Conservation (phyloP, 37 sponge, comb jelly and placozoan genomes). For the Axinella damicornis region DNA sequence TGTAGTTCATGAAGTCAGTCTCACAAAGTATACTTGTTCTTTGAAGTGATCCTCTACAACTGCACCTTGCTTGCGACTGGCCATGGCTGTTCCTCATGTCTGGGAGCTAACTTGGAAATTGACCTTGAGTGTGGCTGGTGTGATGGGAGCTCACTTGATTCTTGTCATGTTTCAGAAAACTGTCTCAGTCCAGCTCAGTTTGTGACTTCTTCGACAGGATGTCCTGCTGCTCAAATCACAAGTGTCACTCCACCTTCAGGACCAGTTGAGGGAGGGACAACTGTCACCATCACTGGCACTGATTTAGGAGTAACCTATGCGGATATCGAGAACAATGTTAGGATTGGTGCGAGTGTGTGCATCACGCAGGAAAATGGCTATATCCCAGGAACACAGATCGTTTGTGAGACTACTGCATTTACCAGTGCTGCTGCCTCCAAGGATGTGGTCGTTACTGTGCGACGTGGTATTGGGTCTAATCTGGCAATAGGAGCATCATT, state of each 20-base stretch:
- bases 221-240: constrained; percentile 51
- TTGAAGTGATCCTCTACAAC: constrained; percentile 22
- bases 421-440: no score
- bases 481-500: no score
- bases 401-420: constrained; percentile 30
- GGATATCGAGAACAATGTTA: background rate
- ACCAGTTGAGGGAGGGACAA: constrained; percentile 73
- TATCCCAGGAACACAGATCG: constrained; percentile 22
- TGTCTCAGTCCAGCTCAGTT: background rate
- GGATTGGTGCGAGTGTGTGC: constrained; percentile 16
- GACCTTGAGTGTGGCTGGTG: constrained; percentile 73
- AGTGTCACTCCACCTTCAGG: constrained; percentile 56
- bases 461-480: no score
- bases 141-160: background rate
- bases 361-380: constrained; percentile 19
- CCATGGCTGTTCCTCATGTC: constrained; percentile 55
- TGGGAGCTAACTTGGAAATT: constrained; percentile 3
- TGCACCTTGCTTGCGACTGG: constrained; percentile 27
- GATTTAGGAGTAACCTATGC: constrained; percentile 60
- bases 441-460: no score
- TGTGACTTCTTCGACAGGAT: background rate
- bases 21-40: no score
- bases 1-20: no score
- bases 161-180: background rate
- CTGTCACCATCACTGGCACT: constrained; percentile 72